Base-by-base conservation (phyloP, 2,888 invertebrate genomes). In the Xestia c-nigrum region DNA sequence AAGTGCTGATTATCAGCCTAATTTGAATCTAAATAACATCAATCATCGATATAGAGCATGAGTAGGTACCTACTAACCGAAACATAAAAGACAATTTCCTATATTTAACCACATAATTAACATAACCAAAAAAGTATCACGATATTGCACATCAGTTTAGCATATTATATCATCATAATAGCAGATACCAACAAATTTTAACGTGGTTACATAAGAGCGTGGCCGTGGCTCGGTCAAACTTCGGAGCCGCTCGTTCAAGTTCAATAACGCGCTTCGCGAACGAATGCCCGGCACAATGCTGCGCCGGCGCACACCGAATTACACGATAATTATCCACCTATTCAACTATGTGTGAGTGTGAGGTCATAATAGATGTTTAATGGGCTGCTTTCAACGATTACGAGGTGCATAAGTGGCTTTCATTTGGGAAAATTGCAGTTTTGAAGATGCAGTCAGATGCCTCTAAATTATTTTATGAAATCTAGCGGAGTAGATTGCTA, bases 241-340 rank as follows among this genome's bases (percentile, higher is more conserved):
- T 63, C 59, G 75, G 75, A 77, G 74, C n/a, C 21, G 68, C 24
- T 24, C 69, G 89, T 83, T 89, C 89, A 89, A 89, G 89, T 89
- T 89, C 89, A 89, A 79, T 87, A 86, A 59, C 89, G 79, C 67
- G 72, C 61, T 69, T 83, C 78, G 84, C 66, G 64, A 76, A 76
- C 59, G 64, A 71, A 65, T 72, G 66, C 24, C 71, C 86, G 78
- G 14, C 52, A 76, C 76, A 71, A 67, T 69, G 57, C 67, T 59
- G 72, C 77, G 75, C 65, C 12, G 65, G 63, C 63, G 65, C 80
- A 72, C 52, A 19, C 63, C 72, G 24, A 66, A 86, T 74, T 81
- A 74, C 46, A 59, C 47, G 59, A 43, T 67, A 74, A 82, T 74
- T 82, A 82, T 77, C 69, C 66, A 77, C 61, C 66, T 77, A 74